Base-by-base conservation (phyloP, 2,888 invertebrate genomes). In the Leucophora obtusa region DNA sequence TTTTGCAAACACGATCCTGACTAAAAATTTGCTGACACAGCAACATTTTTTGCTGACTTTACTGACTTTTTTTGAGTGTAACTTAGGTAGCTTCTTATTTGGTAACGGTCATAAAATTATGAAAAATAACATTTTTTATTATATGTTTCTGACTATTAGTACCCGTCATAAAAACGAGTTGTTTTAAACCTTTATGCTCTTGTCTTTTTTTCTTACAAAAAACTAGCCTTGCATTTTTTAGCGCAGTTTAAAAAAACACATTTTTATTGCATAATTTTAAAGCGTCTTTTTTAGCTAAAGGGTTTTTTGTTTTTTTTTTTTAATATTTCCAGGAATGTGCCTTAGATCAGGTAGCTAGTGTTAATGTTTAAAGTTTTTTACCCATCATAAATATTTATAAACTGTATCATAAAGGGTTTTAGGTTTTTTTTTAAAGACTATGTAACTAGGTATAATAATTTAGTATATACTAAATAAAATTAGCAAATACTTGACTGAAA, bases 401-500 rank as follows among this genome's bases (percentile, higher is more conserved):
- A 47, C n/a, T 47, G 43, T 47, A 47, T 70, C 70, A 70, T 70
- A 69, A 76, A 76, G 69, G 73, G 79, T 65, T 79, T 79, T 50
- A n/a, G 63, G 28, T 79, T 73, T 69, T 69, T 69, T 73, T 38
- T 10, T 38, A 47, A 47, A 47, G 3, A 47, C 33, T 15, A 33
- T 47, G 50, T 50, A 24, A 47, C 28, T 47, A 21, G 63, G 70
- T 47, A 47, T n/a, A 47, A 15, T n/a, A n/a, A 43, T 43, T 43
- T 43, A 2, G 14, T 5, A 43, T 11, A 17, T 35, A 43, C 84
- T 81, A 84, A 86, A 82, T 84, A 84, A 85, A 85, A 86, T 86
- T 86, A 85, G 83, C 86, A 84, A 86, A 86, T 87, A 86, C 87
- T 86, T 86, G 86, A 86, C 86, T 85, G 81, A 86, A 86, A 86